These are phyloP conservation scores for Punctoribates punctum DNA, from an alignment of 2,888 invertebrate species.

Conservation along the genomic window DNA sequence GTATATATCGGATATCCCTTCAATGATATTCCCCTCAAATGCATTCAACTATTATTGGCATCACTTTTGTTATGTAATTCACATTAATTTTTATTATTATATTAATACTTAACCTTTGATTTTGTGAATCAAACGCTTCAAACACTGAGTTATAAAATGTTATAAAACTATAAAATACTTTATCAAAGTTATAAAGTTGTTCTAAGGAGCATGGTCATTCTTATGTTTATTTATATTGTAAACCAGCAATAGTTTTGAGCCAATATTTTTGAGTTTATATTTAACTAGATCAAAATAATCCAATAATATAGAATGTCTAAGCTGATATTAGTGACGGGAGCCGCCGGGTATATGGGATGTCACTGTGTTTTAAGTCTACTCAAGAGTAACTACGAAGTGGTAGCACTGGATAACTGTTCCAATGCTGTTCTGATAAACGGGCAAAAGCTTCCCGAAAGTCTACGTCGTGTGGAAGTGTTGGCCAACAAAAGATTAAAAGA, in stretches of 20 bases:
- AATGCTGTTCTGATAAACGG: slow-evolving; percentile 68
- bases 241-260: too few species aligned
- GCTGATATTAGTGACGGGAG: slow-evolving; percentile 82
- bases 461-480: slow-evolving; percentile 72
- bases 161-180: too few species aligned
- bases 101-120: too few species aligned
- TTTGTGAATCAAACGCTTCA: too few species aligned
- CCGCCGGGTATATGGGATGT: slow-evolving; percentile 96
- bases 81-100: too few species aligned
- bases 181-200: background rate
- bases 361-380: slow-evolving; percentile 87
- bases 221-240: too few species aligned
- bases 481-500: slow-evolving; percentile 63
- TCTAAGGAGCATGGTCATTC: too few species aligned
- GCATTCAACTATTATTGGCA: background rate
- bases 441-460: slow-evolving; percentile 65
- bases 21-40: slow-evolving; percentile 15
- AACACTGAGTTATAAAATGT: too few species aligned
- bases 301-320: background rate
- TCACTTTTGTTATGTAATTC: background rate
- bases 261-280: too few species aligned
- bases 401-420: slow-evolving; percentile 80
- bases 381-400: slow-evolving; percentile 72
- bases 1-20: slow-evolving; percentile 25
- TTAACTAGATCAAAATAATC: too few species aligned